Evolutionary conservation across 1,140 invertebrate genomes (phyloP), one percentile per base, ranked within the genome.

Genomic region (Tetramorium alpestre): DNA sequence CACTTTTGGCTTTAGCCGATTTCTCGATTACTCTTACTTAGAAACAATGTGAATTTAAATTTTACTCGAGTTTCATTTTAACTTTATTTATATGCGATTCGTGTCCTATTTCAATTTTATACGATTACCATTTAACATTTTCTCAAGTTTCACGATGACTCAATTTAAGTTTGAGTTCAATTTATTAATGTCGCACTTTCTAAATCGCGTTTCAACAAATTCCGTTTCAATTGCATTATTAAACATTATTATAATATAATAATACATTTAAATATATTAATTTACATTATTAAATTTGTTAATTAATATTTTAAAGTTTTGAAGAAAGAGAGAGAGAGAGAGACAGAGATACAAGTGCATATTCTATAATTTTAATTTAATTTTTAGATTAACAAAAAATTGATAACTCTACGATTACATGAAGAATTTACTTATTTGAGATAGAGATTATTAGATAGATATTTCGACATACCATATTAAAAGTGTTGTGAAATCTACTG

Each of bases 11-110:
- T 18, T 54, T n/a, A 44, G 25, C 44, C 4, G 3, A 80, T 25
- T 28, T 28, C 8, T 60, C 10, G 41, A 60, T 82, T 72, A 58
- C n/a, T 67, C 54, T 49, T 51, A 41, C 22, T 58, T 75, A 47
- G 38, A n/a, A 84, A 60, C 69, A 84, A 72, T 11, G 41, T 18
- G 7, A 75, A 84, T 75, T 60, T 62, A 84, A 84, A 84, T 73
- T 75, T 84, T 38, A 75, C 7, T 73, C n/a, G 13, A 84, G 13
- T 75, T 75, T 10, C 5, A 75, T 75, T 84, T 73, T 84, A 73
- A 60, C 38, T 73, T 13, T 60, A 62, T 84, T 84, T 73, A 62
- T 58, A 84, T 84, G 38, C 13, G 18, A 22, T 47, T 60, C 67
- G 13, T 75, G 54, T 75, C 2, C 54, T 72, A 58, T 47, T 82